Percentiles rank a stretch among this genome's conserved stretches.
Evolutionary conservation across 2,888 invertebrate genomes (phyloP).

Genomic region (Bugulina stolonifera): DNA sequence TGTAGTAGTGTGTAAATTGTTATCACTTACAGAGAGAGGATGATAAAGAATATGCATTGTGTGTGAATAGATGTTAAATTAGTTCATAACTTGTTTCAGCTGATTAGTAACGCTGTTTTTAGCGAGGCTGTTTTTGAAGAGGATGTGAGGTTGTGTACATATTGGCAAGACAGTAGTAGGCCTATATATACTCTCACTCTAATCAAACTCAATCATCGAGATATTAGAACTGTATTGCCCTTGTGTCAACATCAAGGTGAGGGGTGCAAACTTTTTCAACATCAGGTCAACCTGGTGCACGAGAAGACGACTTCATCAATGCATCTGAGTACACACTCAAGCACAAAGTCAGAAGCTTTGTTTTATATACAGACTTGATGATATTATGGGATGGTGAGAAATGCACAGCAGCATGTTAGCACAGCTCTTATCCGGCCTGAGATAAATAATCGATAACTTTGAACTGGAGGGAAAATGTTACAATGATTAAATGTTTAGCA

Average conservation of each 20-base stretch:
- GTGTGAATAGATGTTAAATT: no score
- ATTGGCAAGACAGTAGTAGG: constrained; percentile 26
- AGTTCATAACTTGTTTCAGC: neutral
- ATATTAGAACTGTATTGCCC: constrained; percentile 1
- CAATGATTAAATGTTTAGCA: neutral
- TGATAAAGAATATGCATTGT: neutral
- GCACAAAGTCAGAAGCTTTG: neutral
- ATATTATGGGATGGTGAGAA: neutral
- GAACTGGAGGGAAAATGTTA: neutral
- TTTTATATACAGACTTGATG: neutral
- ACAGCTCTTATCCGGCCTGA: neutral
- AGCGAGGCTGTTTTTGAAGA: neutral
- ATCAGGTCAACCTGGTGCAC: constrained; percentile 16
- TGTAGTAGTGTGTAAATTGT: neutral
- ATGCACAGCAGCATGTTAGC: constrained; percentile 13
- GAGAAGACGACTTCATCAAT: neutral
- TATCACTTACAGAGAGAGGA: neutral
- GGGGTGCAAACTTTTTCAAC: constrained; percentile 23
- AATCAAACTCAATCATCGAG: constrained; percentile 1
- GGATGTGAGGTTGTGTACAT: constrained; percentile 15
- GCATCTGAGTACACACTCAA: constrained; percentile 4
- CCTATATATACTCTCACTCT: constrained; percentile 9
- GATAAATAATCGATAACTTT: constrained; percentile 13
- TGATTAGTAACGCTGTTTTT: neutral
- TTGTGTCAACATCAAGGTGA: constrained; percentile 11